Evolutionary conservation across 2,797 vertebrate genomes (phyloP), one percentile per base, ranked within the genome.

Genomic region (Ara ararauna): DNA sequence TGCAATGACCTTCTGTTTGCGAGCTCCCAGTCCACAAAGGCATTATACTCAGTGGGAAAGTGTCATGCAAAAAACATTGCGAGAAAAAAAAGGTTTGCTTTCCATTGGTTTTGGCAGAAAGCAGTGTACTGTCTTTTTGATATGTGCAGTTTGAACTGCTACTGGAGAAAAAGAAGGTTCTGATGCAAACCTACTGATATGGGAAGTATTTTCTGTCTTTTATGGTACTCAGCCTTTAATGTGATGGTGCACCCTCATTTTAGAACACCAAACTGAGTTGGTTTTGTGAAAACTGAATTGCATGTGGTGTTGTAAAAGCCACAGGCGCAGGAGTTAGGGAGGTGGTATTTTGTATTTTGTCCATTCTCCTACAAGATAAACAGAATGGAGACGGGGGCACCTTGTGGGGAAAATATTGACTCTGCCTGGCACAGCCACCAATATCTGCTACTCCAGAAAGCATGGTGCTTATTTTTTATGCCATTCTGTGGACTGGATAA

Each of bases 331-430:
- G 58, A 45, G 34, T 27, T 36, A 51, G 32, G 0, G 4, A 34
- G 32, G 30, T 56, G 22, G 5, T 40, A 26, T 74, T 29, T 66
- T 54, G 10, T 26, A 21, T 56, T 81, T 84, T 51, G 20, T 22
- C 14, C 4, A 1, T 51, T 64, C 48, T 78, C 18, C 32, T 72
- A 16, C 5, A 47, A 77, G 42, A 30, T 16, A 56, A 60, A 22
- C 1, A 32, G 13, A 6, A 10, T 6, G 6, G 20, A 68, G 45
- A 40, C 10, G 5, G 20, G 27, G 16, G 15, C 0, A 1, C 22
- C 10, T 61, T 8, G 6, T 19, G 29, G 53, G 45, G 61, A 85
- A 85, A 40, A 23, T 8, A 6, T 3, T 77, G 48, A 15, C 23
- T 53, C 51, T 79, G n/a, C 13, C 53, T 48, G 16, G 4, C 32